Conservation (phyloP, 2,888 invertebrate genomes). For the Drosophila niveifrons region DNA sequence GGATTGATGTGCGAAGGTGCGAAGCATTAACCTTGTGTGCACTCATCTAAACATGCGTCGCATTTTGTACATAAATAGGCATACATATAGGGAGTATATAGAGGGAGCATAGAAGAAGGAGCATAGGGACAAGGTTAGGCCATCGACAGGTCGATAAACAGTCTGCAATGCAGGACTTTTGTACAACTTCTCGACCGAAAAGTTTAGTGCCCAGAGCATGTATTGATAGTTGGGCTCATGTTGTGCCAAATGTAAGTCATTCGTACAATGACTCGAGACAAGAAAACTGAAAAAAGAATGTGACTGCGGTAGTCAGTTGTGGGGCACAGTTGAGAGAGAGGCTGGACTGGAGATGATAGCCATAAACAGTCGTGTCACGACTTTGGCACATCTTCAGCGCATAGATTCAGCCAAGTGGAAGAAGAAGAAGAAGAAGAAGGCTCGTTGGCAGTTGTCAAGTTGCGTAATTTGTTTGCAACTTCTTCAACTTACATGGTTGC, state of each 20-base stretch:
- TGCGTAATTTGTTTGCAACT: conserved; percentile 78
- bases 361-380: conserved; percentile 12
- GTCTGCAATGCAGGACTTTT: not conserved
- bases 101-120: no score
- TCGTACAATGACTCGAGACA: conserved; percentile 66
- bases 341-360: conserved; percentile 27
- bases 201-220: not conserved
- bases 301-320: conserved; percentile 18
- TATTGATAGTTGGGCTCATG: conserved; percentile 15
- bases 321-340: conserved; percentile 41
- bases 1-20: conserved; percentile 42
- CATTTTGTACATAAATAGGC: conserved; percentile 42
- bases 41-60: conserved; percentile 52
- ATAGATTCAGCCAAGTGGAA: conserved; percentile 42
- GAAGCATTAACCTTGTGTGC: conserved; percentile 57
- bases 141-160: conserved; percentile 17
- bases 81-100: not conserved
- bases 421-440: conserved; percentile 33
- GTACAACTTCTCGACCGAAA: not conserved
- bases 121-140: conserved; percentile 33
- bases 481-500: conserved; percentile 38
- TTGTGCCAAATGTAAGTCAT: conserved; percentile 63
- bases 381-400: not conserved
- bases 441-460: conserved; percentile 60
- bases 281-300: conserved; percentile 8